phyloP scores from a whole-genome alignment of 2,888 invertebrate genomes.

The Spatulosminthurus flaviceps region DNA sequence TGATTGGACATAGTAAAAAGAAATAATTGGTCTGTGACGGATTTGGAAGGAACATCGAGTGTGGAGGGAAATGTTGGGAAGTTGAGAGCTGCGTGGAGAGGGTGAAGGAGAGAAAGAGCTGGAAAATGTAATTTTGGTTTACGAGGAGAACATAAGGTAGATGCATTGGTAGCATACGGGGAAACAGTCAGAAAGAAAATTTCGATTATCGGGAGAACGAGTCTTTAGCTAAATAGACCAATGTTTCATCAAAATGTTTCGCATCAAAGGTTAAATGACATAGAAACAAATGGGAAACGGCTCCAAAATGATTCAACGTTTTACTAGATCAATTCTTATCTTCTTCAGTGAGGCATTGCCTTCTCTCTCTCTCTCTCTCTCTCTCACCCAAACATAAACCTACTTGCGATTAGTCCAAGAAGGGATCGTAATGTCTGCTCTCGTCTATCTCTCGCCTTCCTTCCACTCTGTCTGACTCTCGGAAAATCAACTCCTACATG shows the following conservation, averaged over 20 bases:
- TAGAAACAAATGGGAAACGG: conserved; percentile 55
- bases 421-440: conserved; percentile 41
- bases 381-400: neutral
- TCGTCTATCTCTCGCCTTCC: conserved; percentile 9
- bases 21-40: conserved; percentile 1
- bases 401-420: conserved; percentile 41
- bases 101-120: neutral
- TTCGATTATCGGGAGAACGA: conserved; percentile 51
- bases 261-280: conserved; percentile 55
- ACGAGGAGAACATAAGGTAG: conserved; percentile 40
- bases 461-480: conserved; percentile 28
- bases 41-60: neutral
- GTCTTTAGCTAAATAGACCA: conserved; percentile 51
- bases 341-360: conserved; percentile 41
- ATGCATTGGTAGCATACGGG: conserved; percentile 32
- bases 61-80: conserved; percentile 8
- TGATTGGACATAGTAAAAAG: conserved; percentile 5
- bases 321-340: conserved; percentile 55
- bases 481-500: conserved; percentile 18
- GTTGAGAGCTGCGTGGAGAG: neutral
- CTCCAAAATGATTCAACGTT: conserved; percentile 51
- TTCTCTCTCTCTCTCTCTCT: conserved; percentile 37
- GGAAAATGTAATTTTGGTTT: conserved; percentile 43
- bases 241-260: conserved; percentile 54
- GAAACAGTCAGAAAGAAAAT: conserved; percentile 47